Conservation (phyloP, 2,113 vertebrate genomes). For the Python bivittatus region DNA sequence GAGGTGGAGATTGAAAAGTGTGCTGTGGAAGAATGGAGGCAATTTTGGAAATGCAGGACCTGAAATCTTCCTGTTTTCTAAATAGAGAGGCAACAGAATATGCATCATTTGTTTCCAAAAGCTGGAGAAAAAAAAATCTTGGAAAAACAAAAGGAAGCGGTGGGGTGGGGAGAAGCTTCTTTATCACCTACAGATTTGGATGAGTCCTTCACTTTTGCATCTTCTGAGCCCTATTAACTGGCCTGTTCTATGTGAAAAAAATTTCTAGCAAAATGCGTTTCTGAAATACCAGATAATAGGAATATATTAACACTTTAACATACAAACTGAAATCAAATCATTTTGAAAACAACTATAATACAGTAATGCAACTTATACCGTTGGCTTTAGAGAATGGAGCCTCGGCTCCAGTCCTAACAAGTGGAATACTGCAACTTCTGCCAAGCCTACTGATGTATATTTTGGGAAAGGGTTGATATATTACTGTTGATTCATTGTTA, state of each 20-base stretch:
- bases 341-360: not conserved
- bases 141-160: not conserved
- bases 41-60: no score
- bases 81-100: no score
- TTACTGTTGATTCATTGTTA: not conserved
- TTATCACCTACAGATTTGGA: not conserved
- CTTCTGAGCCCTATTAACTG: not conserved
- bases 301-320: fast-evolving
- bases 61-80: no score
- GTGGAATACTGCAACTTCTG: not conserved
- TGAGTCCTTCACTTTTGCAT: not conserved
- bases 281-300: not conserved
- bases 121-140: not conserved
- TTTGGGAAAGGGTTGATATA: not conserved
- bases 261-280: not conserved
- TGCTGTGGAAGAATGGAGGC: no score
- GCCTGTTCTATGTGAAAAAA: not conserved
- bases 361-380: not conserved
- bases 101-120: not conserved
- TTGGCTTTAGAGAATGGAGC: conserved; percentile 25
- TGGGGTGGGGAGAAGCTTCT: not conserved
- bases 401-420: not conserved
- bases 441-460: not conserved
- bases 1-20: no score
- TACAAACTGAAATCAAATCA: not conserved